Conservation (phyloP, 2,113 vertebrate species). For the Fregata magnificens region DNA sequence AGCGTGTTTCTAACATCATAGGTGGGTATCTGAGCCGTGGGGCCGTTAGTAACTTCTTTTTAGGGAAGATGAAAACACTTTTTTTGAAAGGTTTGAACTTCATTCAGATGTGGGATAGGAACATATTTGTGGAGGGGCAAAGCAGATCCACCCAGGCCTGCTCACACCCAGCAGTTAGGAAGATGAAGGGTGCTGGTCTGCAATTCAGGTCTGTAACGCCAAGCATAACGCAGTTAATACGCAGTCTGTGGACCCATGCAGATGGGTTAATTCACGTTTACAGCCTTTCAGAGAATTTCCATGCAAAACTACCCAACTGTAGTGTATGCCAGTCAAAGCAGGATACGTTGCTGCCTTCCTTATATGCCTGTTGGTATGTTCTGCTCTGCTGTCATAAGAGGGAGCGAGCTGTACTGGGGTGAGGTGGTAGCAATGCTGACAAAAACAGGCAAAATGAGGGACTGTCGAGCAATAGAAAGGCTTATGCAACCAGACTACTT, state of each 20-base stretch:
- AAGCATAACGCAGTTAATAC: not conserved
- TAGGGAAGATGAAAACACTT: not conserved
- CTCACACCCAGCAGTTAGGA: not conserved
- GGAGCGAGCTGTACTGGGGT: fast-evolving
- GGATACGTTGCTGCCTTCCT: not conserved
- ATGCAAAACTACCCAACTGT: not conserved
- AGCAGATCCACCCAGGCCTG: not conserved
- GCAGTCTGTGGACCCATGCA: not conserved
- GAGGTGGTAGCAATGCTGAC: too few relatives aligned
- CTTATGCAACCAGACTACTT: not conserved
- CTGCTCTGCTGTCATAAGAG: not conserved
- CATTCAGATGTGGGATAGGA: not conserved
- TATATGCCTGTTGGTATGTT: fast-evolving
- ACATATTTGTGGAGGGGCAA: not conserved
- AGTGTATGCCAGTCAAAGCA: not conserved
- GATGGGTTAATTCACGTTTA: not conserved
- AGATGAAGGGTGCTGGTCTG: not conserved
- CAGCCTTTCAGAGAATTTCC: not conserved
- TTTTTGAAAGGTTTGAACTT: not conserved
- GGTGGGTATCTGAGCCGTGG: not conserved
- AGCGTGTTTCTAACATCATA: fast-evolving
- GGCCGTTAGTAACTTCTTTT: not conserved
- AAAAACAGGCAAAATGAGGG: not conserved
- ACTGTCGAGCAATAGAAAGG: not conserved
- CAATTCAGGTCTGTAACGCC: not conserved